Percentiles rank a stretch among this genome's conserved stretches.
These are phyloP conservation scores for Planiliza haematocheilus DNA, from an alignment of 2,113 vertebrate species.

Conservation along the genomic window DNA sequence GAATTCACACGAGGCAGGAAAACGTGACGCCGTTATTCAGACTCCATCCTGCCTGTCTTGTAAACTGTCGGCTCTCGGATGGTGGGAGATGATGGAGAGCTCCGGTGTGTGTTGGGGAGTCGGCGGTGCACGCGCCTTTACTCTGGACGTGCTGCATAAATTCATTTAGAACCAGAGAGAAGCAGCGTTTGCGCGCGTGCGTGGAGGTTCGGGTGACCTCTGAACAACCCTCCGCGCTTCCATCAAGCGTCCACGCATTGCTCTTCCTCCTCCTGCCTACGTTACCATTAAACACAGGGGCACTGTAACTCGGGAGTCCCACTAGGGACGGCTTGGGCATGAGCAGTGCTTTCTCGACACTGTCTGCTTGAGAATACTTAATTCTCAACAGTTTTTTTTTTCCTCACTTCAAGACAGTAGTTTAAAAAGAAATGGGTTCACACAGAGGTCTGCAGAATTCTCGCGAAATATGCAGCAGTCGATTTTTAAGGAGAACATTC, in stretches of 20 bases:
- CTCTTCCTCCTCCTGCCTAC: not conserved
- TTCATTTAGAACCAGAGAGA: not conserved
- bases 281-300: not conserved
- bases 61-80: conserved; percentile 30
- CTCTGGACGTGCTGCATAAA: not conserved
- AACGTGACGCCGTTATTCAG: conserved; percentile 63
- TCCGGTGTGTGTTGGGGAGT: conserved; percentile 12
- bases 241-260: not conserved
- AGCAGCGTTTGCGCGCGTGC: not conserved
- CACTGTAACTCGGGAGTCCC: no score
- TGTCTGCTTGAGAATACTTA: no score
- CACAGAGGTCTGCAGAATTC: no score
- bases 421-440: no score
- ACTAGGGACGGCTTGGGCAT: no score
- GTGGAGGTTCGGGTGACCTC: not conserved
- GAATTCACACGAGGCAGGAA: conserved; percentile 59
- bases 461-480: no score
- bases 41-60: conserved; percentile 37
- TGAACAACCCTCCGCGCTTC: not conserved
- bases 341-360: no score
- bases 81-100: conserved; percentile 36
- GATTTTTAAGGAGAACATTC: no score
- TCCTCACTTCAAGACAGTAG: no score
- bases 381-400: no score
- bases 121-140: conserved; percentile 5